phyloP scores from a whole-genome alignment of 1,140 invertebrate species.

The Drosophila triauraria region DNA sequence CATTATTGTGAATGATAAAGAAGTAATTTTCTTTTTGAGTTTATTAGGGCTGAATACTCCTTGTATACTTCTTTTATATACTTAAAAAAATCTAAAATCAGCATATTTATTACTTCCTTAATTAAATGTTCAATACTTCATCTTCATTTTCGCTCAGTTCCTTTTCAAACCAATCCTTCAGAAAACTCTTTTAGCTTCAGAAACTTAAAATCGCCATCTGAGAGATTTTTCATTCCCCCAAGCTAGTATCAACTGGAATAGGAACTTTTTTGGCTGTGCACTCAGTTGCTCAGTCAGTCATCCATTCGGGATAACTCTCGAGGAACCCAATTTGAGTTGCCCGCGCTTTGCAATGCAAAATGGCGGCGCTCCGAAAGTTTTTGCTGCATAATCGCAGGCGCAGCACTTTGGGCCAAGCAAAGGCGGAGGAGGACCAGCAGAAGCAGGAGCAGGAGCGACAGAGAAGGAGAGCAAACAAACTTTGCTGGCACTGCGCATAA shows the following conservation, averaged over 20 bases:
- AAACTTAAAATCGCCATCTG: neutral
- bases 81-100: too few species aligned
- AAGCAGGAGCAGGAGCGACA: neutral
- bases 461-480: slow-evolving; percentile 43
- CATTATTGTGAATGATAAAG: too few species aligned
- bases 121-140: neutral
- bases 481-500: slow-evolving; percentile 73
- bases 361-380: slow-evolving; percentile 68
- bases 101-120: too few species aligned
- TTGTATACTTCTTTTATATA: too few species aligned
- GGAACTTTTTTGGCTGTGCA: slow-evolving; percentile 6
- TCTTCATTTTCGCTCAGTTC: too few species aligned
- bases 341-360: slow-evolving; percentile 79
- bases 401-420: slow-evolving; percentile 66
- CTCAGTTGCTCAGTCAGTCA: slow-evolving; percentile 25
- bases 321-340: slow-evolving; percentile 78
- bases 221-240: too few species aligned
- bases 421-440: slow-evolving; percentile 23
- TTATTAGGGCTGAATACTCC: too few species aligned
- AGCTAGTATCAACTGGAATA: neutral
- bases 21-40: too few species aligned
- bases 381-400: slow-evolving; percentile 82
- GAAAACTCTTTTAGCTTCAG: too few species aligned
- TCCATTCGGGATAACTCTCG: slow-evolving; percentile 57
- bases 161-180: neutral